Base-by-base conservation (phyloP, 1,140 invertebrate genomes). In the Andricus grossulariae region DNA sequence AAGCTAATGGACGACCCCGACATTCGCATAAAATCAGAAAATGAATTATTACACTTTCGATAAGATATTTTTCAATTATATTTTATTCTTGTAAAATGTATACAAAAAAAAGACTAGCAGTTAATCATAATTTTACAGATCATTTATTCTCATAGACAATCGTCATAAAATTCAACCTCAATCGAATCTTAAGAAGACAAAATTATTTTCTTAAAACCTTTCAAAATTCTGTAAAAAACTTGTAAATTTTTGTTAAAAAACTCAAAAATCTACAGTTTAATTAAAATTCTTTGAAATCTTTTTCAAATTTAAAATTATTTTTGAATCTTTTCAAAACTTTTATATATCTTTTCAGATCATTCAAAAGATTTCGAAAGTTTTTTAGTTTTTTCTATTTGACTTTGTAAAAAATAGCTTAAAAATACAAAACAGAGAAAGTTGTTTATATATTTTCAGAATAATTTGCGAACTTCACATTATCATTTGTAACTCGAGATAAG, bases 31-130 rank as follows among this genome's bases (percentile, higher is more conserved):
- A 71, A 72, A 72, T 72, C 4, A 21, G 45, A 6, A 50, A 50
- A 72, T 50, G 15, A 72, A 50, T 72, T 19, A 72, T 72, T 72
- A 72, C 19, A 51, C 71, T 50, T 50, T 6, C 50, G 32, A 21
- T 72, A 6, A 72, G 5, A 49, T 66, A 39, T 80, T 74, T 18
- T 74, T 19, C 32, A 72, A 15, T 50, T 70, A 66, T 54, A 73
- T 19, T 71, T 12, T 12, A 71, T 39, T 74, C 7, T n/a, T 50
- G 52, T 16, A 55, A 76, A 70, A 50, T 71, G 55, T 71, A 18
- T 73, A 66, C 8, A 39, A 3, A 8, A 72, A 50, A 73, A 45
- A 18, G 25, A 72, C 70, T 76, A 74, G 73, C 50, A 71, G 5
- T 66, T 66, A 66, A 66, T 66, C 39, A 45, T 25, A 39, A 39